Conservation (phyloP, 2,888 invertebrate genomes). For the Stenodera caucasica region DNA sequence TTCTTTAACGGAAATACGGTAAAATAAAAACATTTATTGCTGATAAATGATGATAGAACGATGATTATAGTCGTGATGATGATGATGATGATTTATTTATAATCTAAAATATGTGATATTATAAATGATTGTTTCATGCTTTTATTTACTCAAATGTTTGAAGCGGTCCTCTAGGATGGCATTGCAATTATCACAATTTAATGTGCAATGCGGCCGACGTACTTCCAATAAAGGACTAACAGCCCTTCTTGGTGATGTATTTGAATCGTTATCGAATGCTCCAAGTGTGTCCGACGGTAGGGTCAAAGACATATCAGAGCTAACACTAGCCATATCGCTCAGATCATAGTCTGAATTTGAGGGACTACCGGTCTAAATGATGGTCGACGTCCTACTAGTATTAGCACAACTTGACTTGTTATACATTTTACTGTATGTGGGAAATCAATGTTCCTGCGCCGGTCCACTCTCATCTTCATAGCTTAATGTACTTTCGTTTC, state of each 20-base stretch:
- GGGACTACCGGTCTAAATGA: constrained; percentile 25
- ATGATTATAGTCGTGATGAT: background rate
- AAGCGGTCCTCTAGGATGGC: constrained; percentile 70
- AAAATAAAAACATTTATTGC: background rate
- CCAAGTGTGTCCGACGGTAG: constrained; percentile 58
- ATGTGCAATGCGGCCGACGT: constrained; percentile 70
- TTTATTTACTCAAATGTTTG: constrained; percentile 53
- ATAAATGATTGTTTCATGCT: constrained; percentile 10
- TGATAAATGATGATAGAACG: background rate
- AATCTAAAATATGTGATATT: background rate
- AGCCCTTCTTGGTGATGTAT: constrained; percentile 67
- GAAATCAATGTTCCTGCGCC: constrained; percentile 51
- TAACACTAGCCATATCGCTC: constrained; percentile 36
- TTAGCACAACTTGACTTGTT: constrained; percentile 26
- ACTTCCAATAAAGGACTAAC: constrained; percentile 72
- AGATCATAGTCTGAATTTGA: constrained; percentile 29
- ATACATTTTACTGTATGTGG: constrained; percentile 27
- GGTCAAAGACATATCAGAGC: constrained; percentile 59
- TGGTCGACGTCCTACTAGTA: constrained; percentile 25
- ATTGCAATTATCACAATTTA: constrained; percentile 73
- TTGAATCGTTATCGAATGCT: constrained; percentile 54
- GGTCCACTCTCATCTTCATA: constrained; percentile 36
- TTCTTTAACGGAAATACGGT: too few species aligned
- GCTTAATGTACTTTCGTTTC: constrained; percentile 11
- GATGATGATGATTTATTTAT: background rate